These are phyloP conservation scores for Oscheius sp. DNA, from an alignment of 2,888 invertebrate species.

Conservation along the genomic window DNA sequence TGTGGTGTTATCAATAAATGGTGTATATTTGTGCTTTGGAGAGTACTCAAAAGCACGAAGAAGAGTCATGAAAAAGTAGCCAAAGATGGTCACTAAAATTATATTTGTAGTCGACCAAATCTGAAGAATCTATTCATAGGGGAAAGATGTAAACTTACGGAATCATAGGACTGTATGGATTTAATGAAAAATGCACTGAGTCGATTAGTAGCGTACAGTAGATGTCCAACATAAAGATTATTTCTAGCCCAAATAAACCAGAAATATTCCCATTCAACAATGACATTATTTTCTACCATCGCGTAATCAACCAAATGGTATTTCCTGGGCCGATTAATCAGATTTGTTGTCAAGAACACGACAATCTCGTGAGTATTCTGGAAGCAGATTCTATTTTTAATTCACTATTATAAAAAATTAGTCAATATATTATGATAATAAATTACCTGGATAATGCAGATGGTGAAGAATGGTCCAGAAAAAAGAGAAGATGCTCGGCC, in stretches of 20 bases:
- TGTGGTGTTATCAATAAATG: not conserved
- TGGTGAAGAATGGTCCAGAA: not conserved
- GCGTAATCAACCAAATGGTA: constrained; percentile 5
- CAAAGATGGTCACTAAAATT: not conserved
- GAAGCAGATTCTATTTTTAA: not conserved
- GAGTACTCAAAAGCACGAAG: constrained; percentile 3
- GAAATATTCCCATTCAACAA: constrained; percentile 1
- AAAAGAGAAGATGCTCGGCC: not conserved
- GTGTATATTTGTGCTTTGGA: not conserved
- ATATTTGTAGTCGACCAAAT: not conserved
- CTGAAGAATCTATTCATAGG: not conserved
- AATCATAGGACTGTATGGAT: not conserved
- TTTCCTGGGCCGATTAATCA: not conserved
- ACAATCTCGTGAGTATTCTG: not conserved
- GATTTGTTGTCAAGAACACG: not conserved
- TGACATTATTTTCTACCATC: not conserved
- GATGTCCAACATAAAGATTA: constrained; percentile 16
- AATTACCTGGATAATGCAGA: not conserved
- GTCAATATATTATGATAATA: no score
- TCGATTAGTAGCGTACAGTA: not conserved
- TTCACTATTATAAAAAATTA: no score
- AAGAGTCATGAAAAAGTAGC: not conserved
- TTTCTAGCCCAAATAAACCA: not conserved
- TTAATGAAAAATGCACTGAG: not conserved
- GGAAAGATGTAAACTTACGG: not conserved